Evolutionary conservation across 1,140 invertebrate species (phyloP).

Genomic region (Monochamus saltuarius): DNA sequence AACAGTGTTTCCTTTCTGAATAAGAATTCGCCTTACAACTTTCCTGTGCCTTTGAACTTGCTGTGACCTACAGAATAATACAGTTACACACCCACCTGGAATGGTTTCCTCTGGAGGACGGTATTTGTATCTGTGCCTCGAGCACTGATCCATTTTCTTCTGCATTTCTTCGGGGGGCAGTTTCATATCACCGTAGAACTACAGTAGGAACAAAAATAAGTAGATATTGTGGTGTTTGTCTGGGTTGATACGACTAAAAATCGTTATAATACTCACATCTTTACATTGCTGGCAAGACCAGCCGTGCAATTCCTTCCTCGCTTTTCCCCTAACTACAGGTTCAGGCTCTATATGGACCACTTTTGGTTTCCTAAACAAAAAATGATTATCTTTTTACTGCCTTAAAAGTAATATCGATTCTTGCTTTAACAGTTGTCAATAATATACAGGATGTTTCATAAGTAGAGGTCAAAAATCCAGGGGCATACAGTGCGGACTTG

Average conservation of each 20-base stretch:
- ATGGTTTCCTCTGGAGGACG: conserved; percentile 45
- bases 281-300: conserved; percentile 33
- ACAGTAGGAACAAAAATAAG: conserved; percentile 37
- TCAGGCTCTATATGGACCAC: background rate
- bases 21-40: too few relatives aligned
- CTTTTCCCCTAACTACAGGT: conserved; percentile 20
- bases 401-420: too few relatives aligned
- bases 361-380: conserved; percentile 11
- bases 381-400: too few relatives aligned
- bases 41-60: too few relatives aligned
- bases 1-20: too few relatives aligned
- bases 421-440: too few relatives aligned
- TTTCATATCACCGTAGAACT: conserved; percentile 52
- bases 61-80: too few relatives aligned
- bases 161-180: conserved; percentile 48
- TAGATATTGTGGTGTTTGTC: too few relatives aligned
- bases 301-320: conserved; percentile 27
- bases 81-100: conserved; percentile 8
- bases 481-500: too few relatives aligned
- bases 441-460: too few relatives aligned
- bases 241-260: too few relatives aligned
- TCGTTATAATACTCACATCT: conserved; percentile 18
- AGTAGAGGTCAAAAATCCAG: too few relatives aligned
- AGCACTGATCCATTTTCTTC: conserved; percentile 52
- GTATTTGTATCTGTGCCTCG: conserved; percentile 53